phyloP scores from a whole-genome alignment of 2,888 invertebrate species.

The Phortica magna region DNA sequence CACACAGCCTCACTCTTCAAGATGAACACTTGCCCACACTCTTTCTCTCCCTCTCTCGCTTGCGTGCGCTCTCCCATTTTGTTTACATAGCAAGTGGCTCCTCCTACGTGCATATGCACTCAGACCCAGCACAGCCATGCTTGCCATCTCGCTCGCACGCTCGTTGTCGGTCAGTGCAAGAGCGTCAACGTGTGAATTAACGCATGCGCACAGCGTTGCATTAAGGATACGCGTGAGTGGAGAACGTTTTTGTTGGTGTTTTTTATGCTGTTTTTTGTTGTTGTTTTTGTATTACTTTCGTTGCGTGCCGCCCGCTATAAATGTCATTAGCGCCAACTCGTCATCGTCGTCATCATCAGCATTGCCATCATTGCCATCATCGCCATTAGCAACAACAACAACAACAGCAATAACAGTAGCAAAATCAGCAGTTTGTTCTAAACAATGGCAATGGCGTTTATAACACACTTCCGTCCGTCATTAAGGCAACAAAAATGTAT shows the following conservation, averaged over 20 bases:
- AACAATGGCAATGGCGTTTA: slow-evolving; percentile 7
- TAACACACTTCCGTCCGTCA: slow-evolving; percentile 34
- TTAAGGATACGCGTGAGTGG: not conserved
- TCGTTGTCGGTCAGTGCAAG: not conserved
- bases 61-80: no score
- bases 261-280: not conserved
- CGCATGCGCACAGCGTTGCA: not conserved
- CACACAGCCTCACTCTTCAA: no score
- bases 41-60: slow-evolving; percentile 34
- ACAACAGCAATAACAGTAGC: not conserved
- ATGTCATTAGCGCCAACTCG: not conserved
- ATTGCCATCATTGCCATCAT: not conserved
- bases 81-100: not conserved
- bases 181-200: not conserved
- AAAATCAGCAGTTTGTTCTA: not conserved
- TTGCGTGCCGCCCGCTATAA: not conserved
- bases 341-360: not conserved
- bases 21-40: slow-evolving; percentile 30
- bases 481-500: not conserved
- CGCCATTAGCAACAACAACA: not conserved
- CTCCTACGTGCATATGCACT: not conserved
- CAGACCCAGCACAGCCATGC: not conserved
- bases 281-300: not conserved
- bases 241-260: not conserved
- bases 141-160: not conserved